These are phyloP conservation scores for Phyllostomus discolor DNA, from an alignment of 2,113 vertebrate species.

Conservation along the genomic window DNA sequence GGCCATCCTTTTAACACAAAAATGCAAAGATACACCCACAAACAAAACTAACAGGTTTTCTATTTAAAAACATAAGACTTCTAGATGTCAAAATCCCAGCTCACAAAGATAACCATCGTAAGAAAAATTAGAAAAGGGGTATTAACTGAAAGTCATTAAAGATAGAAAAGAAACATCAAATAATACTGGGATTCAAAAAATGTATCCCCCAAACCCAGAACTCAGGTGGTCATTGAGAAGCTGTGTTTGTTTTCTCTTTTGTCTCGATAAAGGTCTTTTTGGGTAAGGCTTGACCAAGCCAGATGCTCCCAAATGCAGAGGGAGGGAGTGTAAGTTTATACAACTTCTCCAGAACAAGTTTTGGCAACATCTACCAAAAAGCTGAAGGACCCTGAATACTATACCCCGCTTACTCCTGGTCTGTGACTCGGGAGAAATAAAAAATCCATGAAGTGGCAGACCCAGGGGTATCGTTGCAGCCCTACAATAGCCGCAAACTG, in stretches of 20 bases:
- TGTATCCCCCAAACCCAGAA: background rate
- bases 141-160: background rate
- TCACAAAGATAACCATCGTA: background rate
- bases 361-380: background rate
- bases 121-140: background rate
- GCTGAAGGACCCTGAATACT: background rate
- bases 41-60: background rate
- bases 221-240: background rate
- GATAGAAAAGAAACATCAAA: background rate
- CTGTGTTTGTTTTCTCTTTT: background rate
- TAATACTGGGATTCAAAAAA: background rate
- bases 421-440: background rate
- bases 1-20: background rate
- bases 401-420: background rate
- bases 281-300: background rate
- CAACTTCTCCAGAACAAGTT: background rate
- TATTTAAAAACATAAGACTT: background rate
- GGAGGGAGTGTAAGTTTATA: background rate
- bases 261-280: background rate
- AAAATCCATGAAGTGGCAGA: background rate
- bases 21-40: background rate
- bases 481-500: no score
- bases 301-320: background rate
- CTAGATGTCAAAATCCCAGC: background rate
- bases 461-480: accelerated